Evolutionary conservation across 2,797 vertebrate genomes (phyloP).

Genomic region (Emydoidea blandingii): DNA sequence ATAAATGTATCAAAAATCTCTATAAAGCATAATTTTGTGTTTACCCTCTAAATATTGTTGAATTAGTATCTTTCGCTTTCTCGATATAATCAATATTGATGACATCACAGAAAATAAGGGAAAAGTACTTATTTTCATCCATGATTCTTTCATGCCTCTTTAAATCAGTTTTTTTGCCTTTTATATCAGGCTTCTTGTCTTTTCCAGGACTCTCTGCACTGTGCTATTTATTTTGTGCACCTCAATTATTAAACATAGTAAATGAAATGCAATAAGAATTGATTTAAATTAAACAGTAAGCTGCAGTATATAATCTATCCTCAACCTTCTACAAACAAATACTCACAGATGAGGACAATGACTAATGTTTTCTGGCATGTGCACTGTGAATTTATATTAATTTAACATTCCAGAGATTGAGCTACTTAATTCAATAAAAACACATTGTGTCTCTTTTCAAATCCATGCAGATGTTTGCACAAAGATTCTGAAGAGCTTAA

Average conservation of each 20-base stretch:
- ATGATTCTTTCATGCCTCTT: neutral
- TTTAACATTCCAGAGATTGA: slow-evolving; percentile 46
- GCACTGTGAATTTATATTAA: neutral
- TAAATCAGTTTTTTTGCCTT: slow-evolving; percentile 4
- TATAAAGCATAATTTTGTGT: neutral
- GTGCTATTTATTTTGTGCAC: neutral
- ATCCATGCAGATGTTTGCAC: slow-evolving; percentile 1
- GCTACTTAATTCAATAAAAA: slow-evolving; percentile 32
- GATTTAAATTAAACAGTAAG: slow-evolving; percentile 12
- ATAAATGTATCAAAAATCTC: neutral
- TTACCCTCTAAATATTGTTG: neutral
- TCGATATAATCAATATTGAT: neutral
- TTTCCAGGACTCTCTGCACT: slow-evolving; percentile 3
- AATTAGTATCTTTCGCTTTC: neutral
- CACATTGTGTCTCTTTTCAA: neutral
- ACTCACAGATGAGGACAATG: neutral
- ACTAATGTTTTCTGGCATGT: slow-evolving; percentile 39
- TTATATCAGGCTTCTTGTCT: neutral
- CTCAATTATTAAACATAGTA: slow-evolving; percentile 14
- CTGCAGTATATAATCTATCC: neutral
- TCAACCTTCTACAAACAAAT: slow-evolving; percentile 24
- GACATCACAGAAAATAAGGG: neutral
- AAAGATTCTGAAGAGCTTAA: slow-evolving; percentile 38
- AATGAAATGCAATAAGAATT: slow-evolving; percentile 18
- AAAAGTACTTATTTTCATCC: neutral